Evolutionary conservation across 2,797 vertebrate genomes (phyloP), one percentile per base, ranked within the genome.

Genomic region (Dermochelys coriacea): DNA sequence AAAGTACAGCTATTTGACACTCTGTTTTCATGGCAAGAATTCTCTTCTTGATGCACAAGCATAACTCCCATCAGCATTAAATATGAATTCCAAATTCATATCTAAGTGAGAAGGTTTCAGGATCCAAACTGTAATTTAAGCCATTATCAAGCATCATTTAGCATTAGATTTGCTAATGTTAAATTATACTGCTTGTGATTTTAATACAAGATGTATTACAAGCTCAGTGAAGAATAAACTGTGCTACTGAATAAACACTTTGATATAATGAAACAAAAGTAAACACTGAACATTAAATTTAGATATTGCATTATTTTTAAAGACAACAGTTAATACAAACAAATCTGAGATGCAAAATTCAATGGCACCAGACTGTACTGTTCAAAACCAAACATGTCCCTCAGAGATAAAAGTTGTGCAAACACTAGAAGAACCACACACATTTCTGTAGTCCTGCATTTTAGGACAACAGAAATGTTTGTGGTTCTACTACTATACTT

Each of bases 111-210:
- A 96, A 94, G 84, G 47, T 87, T 50, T 89, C 47, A 79, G 51
- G 57, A 92, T 96, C 89, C 51, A 91, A 84, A 95, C 88, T 94
- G 27, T 90, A 97, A 87, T 92, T 97, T 97, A 87, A 94, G n/a
- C 54, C 86, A 95, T 93, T 97, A 97, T 84, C 74, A 96, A 92
- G 85, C 92, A 97, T 85, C 87, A 92, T 95, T 98, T 97, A 97
- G 51, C 85, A 93, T 94, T 95, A 96, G 80, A 93, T 85, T 96
- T 89, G 92, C 90, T 98, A 96, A 97, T 93, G 83, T 64, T 95
- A 68, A 96, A 93, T 97, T 91, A 96, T 59, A 94, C 50, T 81
- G 93, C 89, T 78, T 91, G 93, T 89, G 96, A 95, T 96, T 96
- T 96, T 92, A 88, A 83, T 94, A 92, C 79, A 86, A 93, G 93